Conservation (phyloP, 2,797 vertebrate genomes). For the Jordanella pulchra region DNA sequence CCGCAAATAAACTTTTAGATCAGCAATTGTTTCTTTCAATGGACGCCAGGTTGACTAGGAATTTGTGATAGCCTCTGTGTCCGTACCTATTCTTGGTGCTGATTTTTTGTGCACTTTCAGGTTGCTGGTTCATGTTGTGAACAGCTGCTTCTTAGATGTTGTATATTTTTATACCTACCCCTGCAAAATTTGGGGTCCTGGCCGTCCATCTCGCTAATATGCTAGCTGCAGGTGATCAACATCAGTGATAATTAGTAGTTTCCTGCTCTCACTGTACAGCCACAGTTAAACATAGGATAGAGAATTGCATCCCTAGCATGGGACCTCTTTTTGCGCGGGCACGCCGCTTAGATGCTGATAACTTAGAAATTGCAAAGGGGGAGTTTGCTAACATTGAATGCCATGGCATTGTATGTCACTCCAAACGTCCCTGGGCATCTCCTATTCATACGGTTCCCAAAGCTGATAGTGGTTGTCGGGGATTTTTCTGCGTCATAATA, state of each 20-base stretch:
- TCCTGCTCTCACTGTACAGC: neutral
- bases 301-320: too few relatives aligned
- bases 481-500: too few relatives aligned
- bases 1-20: too few relatives aligned
- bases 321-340: too few relatives aligned
- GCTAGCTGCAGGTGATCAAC: neutral
- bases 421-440: too few relatives aligned
- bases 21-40: neutral
- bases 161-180: neutral
- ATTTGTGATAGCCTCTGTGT: neutral
- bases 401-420: too few relatives aligned
- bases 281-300: neutral
- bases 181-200: neutral
- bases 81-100: neutral
- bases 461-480: too few relatives aligned
- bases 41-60: neutral
- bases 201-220: neutral
- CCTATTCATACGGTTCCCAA: too few relatives aligned
- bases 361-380: too few relatives aligned
- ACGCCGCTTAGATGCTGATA: too few relatives aligned
- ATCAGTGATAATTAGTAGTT: neutral
- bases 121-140: neutral
- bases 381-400: too few relatives aligned
- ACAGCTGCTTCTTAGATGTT: conserved; percentile 1
- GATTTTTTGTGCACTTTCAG: neutral